Base-by-base conservation (phyloP, 2,888 invertebrate species). In the Drosophila affinis region DNA sequence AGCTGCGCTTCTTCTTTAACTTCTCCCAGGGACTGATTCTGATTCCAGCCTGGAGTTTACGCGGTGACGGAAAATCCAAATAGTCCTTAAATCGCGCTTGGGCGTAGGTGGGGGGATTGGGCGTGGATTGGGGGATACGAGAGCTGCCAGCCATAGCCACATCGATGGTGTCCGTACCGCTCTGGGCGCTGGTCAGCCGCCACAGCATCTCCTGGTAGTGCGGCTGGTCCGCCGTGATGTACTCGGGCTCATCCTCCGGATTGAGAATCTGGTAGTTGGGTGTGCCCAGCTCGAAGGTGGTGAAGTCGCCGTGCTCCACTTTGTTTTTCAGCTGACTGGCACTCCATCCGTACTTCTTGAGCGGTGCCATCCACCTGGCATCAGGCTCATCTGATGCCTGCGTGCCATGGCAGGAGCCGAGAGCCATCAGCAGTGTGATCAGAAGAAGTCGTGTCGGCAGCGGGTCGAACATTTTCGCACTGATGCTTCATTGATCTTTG, bases 181-280 rank as follows among this genome's bases (percentile, higher is more conserved):
- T 73, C 17, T 59, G 58, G 5, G 49, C 58, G 34, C 62, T 72
- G 5, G 88, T 88, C 5, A 84, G 17, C 1, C 73, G 74, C n/a
- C 62, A 54, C 0, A 91, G 73, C 52, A 81, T 80, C 48, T 83
- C 78, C 12, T 73, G 73, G 58, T 90, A 90, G 3, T 87, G 76
- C 0, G 91, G 89, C 32, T 90, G 89, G 75, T 89, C 87, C 5
- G 80, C 78, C 0, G 89, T 90, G 3, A 90, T 90, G 27, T 82
- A 87, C 71, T 90, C 87, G 0, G 90, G 89, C n/a, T 81, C 72
- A 9, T 89, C 90, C 52, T 90, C 73, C 0, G 91, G 87, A 72
- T 90, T 90, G 0, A 90, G 67, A 9, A 90, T 89, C 69, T 85
- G 74, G 64, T 89, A 91, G 32, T 81, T 79, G 27, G 90, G 87